Conservation (phyloP, 2,888 invertebrate genomes). For the Hyposoter dolosus region DNA sequence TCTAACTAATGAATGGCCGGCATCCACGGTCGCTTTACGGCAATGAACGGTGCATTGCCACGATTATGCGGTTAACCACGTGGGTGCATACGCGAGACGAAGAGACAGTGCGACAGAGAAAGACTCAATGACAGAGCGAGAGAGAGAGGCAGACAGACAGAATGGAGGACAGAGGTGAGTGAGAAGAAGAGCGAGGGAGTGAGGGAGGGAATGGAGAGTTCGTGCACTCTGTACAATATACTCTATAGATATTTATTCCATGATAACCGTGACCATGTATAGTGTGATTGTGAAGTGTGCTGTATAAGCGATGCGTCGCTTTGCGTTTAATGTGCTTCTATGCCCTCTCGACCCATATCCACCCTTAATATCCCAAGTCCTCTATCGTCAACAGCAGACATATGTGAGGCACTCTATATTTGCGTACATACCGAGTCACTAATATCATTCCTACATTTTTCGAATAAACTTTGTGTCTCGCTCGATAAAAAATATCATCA, state of each 20-base stretch:
- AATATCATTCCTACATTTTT: neutral
- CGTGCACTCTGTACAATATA: constrained; percentile 49
- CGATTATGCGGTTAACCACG: constrained; percentile 70
- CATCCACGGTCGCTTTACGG: constrained; percentile 68
- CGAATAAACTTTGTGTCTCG: neutral
- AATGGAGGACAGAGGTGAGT: neutral
- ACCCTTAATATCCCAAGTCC: constrained; percentile 29
- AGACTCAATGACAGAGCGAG: constrained; percentile 12
- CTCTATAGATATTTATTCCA: constrained; percentile 59
- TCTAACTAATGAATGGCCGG: constrained; percentile 71
- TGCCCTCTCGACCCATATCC: constrained; percentile 38
- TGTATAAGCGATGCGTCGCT: constrained; percentile 59
- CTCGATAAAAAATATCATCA: neutral
- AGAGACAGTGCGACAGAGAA: constrained; percentile 30
- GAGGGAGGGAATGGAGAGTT: constrained; percentile 23
- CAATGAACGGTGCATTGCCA: constrained; percentile 69
- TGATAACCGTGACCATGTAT: neutral
- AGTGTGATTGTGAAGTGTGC: constrained; percentile 43
- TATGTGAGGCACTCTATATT: neutral
- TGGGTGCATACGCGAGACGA: constrained; percentile 42
- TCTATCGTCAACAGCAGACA: constrained; percentile 15
- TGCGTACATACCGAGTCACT: neutral
- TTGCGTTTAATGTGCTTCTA: constrained; percentile 60
- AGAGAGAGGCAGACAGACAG: neutral
- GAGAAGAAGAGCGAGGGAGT: neutral